Percentiles rank a stretch among this genome's conserved stretches.
phyloP scores from a whole-genome alignment of 2,797 vertebrate species.

The Balearica regulorum region DNA sequence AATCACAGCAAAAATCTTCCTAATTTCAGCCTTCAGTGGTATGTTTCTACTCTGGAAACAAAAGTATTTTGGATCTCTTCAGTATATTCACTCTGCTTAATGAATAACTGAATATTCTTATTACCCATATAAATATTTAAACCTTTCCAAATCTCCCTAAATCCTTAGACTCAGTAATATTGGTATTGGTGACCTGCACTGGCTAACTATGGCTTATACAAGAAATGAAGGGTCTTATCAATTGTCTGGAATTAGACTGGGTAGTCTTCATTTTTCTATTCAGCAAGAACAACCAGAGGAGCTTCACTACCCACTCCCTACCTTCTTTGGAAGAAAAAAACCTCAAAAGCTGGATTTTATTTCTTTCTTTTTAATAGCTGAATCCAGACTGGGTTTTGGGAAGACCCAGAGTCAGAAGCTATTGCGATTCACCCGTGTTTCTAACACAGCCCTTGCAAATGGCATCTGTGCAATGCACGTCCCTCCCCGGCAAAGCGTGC shows the following conservation, averaged over 20 bases:
- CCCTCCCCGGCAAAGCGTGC: not conserved
- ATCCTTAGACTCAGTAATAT: not conserved
- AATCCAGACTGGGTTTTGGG: not conserved
- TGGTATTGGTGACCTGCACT: fast-evolving
- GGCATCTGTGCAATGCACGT: fast-evolving
- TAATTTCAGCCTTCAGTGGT: not conserved
- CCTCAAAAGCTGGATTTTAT: not conserved
- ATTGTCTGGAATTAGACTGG: not conserved
- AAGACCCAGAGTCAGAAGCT: not conserved
- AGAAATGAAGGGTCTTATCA: not conserved
- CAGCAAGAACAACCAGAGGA: not conserved
- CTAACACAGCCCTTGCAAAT: too few species aligned
- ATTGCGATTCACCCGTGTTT: fast-evolving
- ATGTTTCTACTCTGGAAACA: not conserved
- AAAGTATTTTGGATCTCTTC: not conserved
- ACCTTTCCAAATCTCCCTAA: not conserved
- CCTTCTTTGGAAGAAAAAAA: not conserved
- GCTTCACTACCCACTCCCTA: not conserved
- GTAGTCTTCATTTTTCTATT: not conserved
- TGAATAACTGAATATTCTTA: not conserved
- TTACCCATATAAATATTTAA: not conserved
- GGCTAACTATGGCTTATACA: not conserved
- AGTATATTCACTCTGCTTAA: not conserved
- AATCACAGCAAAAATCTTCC: not conserved
- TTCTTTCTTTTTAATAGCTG: not conserved